These are phyloP conservation scores for Adelosebastes latens DNA, from an alignment of 2,797 vertebrate genomes.

Conservation along the genomic window DNA sequence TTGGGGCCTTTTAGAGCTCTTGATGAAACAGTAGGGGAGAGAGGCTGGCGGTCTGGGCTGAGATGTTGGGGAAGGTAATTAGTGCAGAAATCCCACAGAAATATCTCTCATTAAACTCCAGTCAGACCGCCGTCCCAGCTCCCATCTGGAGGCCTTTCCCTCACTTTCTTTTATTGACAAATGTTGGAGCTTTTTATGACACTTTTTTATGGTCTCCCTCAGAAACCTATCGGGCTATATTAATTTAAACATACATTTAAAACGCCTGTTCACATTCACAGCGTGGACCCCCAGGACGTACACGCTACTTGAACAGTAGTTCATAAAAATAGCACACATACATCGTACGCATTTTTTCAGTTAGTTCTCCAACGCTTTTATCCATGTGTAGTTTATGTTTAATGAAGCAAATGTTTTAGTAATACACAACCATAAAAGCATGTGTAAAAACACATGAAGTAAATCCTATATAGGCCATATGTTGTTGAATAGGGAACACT, in stretches of 20 bases:
- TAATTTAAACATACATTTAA: constrained; percentile 10
- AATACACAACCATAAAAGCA: neutral
- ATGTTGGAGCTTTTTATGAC: constrained; percentile 62
- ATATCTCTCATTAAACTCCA: constrained; percentile 71
- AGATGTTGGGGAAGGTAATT: constrained; percentile 65
- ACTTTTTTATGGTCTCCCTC: constrained; percentile 15
- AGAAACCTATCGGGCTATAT: constrained; percentile 3
- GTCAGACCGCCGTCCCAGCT: constrained; percentile 34
- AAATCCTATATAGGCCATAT: neutral
- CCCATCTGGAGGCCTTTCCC: constrained; percentile 65
- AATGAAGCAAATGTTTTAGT: neutral
- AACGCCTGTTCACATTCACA: neutral
- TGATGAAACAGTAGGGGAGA: constrained; percentile 54
- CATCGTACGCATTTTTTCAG: neutral
- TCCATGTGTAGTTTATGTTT: neutral
- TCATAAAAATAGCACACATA: constrained; percentile 20
- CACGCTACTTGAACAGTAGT: constrained; percentile 2
- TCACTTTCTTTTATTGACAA: constrained; percentile 58
- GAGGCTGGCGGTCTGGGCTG: constrained; percentile 43
- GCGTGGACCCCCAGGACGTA: neutral
- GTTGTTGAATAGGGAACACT: neutral
- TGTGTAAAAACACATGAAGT: neutral
- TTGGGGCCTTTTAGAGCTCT: constrained; percentile 38
- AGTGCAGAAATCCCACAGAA: constrained; percentile 72
- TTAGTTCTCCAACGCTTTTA: neutral